Base-by-base conservation (phyloP, 2,888 invertebrate genomes). In the Argyra leucocephala region DNA sequence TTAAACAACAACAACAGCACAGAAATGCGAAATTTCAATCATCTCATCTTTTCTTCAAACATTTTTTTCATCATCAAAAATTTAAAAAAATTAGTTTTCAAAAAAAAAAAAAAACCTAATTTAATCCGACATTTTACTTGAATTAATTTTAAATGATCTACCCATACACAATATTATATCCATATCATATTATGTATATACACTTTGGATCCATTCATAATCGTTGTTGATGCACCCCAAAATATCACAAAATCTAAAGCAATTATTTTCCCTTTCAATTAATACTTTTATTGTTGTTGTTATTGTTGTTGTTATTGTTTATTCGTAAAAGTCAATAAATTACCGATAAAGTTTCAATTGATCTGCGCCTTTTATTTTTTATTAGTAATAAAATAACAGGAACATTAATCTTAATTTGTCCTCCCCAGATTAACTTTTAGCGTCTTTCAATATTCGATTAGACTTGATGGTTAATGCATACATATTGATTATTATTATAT, bases 351-450 rank as follows among this genome's bases (percentile, higher is more conserved):
- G 18, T 48, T 18, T 48, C 48, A 48, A 48, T 48, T 48, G 48
- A 48, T 48, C 48, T 48, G 48, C 48, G 48, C 48, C 48, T 48
- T 48, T 48, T 18, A 12, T 18, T 48, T 48, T 18, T 18, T n/a
- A 48, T 18, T n/a, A 48, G 18, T 5, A 48, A 15, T 18, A 15
- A 18, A 3, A 48, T 18, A 18, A n/a, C 9, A 48, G 12, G 18
- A 48, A 48, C 48, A 48, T 48, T 48, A 48, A 48, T 48, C 48
- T 48, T 48, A 48, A 48, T 48, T 48, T 48, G 48, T 48, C 48
- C 48, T 48, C 48, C 48, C 15, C 48, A 31, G 31, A 31, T 31
- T 12, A 31, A 10, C 31, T 31, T 31, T 12, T 10, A 10, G 2
- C 31, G 31, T n/a, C 3, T 26, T 31, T 31, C 12, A 31, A 10